Conservation (phyloP, 2,888 invertebrate species). For the Petrolisthes cinctipes region DNA sequence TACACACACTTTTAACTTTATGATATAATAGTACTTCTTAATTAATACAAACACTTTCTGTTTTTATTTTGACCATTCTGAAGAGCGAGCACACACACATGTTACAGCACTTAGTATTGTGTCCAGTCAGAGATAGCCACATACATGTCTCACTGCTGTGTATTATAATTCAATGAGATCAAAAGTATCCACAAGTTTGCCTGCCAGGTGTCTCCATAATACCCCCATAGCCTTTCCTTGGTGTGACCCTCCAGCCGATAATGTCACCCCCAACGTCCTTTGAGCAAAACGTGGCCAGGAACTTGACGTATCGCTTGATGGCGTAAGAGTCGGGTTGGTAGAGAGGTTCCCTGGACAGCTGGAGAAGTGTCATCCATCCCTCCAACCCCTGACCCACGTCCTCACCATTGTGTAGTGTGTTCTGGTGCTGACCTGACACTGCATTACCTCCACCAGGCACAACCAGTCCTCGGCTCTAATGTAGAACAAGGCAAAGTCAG, state of each 20-base stretch:
- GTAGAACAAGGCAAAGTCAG: background rate
- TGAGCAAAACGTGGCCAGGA: constrained; percentile 11
- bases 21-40: too few relatives aligned
- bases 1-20: background rate
- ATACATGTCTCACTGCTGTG: background rate
- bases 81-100: constrained; percentile 5
- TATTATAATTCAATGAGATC: background rate
- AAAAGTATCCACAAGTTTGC: constrained; percentile 20
- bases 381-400: constrained; percentile 35
- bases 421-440: constrained; percentile 37
- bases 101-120: too few relatives aligned
- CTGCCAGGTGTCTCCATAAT: constrained; percentile 4
- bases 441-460: constrained; percentile 25
- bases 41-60: too few relatives aligned
- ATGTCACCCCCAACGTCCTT: background rate
- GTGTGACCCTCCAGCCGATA: constrained; percentile 31
- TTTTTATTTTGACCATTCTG: background rate
- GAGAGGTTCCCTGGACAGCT: background rate
- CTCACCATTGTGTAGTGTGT: constrained; percentile 24
- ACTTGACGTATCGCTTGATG: background rate
- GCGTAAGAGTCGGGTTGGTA: background rate
- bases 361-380: constrained; percentile 44
- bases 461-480: constrained; percentile 8
- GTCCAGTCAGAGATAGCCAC: background rate
- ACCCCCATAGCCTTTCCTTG: constrained; percentile 34